A percentile compares a stretch with the other conserved stretches of the same genome.
Evolutionary conservation across 2,797 vertebrate species (phyloP).

Genomic region (Phoxinus dragarum): DNA sequence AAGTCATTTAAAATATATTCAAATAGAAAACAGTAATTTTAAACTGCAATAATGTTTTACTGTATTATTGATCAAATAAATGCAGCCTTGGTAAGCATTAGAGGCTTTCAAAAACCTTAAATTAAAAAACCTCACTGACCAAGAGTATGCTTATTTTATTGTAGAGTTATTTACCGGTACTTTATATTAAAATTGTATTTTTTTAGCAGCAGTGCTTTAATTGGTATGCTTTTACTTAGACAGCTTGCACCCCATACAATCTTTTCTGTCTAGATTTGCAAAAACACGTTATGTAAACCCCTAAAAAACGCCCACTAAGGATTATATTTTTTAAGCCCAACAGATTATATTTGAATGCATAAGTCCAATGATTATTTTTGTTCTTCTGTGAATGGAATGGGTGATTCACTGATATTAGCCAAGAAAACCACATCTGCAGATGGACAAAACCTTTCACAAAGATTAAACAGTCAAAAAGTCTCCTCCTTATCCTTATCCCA

Average conservation of each 20-base stretch:
- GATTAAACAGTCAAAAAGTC: constrained; percentile 42
- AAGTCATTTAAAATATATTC: not conserved
- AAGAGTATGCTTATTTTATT: not conserved
- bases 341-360: constrained; percentile 13
- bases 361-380: not conserved
- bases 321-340: not conserved
- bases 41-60: not conserved
- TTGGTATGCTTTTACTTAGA: not conserved
- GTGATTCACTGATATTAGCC: constrained; percentile 32
- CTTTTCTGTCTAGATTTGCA: not conserved
- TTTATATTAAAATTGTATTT: not conserved
- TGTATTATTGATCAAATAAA: not conserved
- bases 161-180: not conserved
- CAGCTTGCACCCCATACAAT: not conserved
- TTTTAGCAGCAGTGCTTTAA: not conserved
- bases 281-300: not conserved
- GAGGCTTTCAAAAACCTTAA: not conserved
- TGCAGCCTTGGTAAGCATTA: not conserved
- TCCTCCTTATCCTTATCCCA: constrained; percentile 33
- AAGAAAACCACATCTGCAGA: constrained; percentile 31
- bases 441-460: constrained; percentile 22
- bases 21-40: not conserved
- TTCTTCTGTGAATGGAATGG: not conserved
- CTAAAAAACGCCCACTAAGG: not conserved
- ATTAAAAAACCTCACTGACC: not conserved